Conservation (phyloP, 2,113 vertebrate species). For the Onychostoma macrolepis region DNA sequence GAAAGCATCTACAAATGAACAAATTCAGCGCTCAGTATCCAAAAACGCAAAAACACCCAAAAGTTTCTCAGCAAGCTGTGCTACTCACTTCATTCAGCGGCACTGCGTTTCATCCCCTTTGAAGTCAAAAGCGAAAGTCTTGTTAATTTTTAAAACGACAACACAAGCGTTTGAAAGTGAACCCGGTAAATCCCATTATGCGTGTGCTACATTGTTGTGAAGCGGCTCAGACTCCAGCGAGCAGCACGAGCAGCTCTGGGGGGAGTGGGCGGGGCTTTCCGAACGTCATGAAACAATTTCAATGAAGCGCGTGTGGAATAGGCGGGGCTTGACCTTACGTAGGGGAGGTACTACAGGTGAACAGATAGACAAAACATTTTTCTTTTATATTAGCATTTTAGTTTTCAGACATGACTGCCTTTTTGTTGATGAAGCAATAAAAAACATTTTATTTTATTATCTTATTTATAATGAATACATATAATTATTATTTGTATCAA, state of each 20-base stretch:
- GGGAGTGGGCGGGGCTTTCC: slow-evolving; percentile 51
- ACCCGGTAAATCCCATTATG: slow-evolving; percentile 58
- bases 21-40: slow-evolving; percentile 2
- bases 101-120: slow-evolving; percentile 50
- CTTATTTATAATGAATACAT: neutral
- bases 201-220: slow-evolving; percentile 55
- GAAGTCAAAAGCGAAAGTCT: neutral
- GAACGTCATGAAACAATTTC: slow-evolving; percentile 28
- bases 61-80: neutral
- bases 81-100: slow-evolving; percentile 61
- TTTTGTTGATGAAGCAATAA: neutral
- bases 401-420: neutral
- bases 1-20: neutral
- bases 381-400: neutral
- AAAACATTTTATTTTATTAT: neutral
- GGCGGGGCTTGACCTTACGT: neutral
- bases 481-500: neutral
- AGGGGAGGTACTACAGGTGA: slow-evolving; percentile 20
- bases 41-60: neutral
- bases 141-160: slow-evolving; percentile 23
- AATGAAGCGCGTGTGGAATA: slow-evolving; percentile 9
- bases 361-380: neutral
- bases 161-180: slow-evolving; percentile 42
- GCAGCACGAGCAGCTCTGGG: slow-evolving; percentile 16
- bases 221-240: slow-evolving; percentile 50